phyloP scores from a whole-genome alignment of 2,888 invertebrate species.

The Eristalinus aeneus region DNA sequence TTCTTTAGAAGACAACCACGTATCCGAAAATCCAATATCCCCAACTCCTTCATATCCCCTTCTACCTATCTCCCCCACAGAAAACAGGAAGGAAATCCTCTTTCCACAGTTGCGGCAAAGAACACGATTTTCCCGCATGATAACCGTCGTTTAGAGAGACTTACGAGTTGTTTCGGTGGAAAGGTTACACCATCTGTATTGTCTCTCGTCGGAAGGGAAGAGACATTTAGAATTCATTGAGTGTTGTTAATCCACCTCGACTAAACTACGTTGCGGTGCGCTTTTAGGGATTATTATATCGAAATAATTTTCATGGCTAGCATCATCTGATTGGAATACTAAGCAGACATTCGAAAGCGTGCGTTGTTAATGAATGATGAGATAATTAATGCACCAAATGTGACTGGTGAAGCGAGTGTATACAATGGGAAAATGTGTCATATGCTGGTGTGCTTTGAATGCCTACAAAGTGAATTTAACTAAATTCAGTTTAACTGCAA shows the following conservation, averaged over 20 bases:
- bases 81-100: background rate
- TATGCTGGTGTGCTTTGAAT: background rate
- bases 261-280: background rate
- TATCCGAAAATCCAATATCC: background rate
- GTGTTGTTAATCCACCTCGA: background rate
- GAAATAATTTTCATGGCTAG: background rate
- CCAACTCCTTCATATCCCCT: background rate
- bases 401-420: background rate
- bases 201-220: background rate
- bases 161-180: background rate
- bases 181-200: background rate
- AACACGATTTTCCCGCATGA: background rate
- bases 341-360: conserved; percentile 1
- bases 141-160: background rate
- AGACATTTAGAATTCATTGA: background rate
- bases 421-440: background rate
- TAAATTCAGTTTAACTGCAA: background rate
- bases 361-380: conserved; percentile 11
- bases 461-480: background rate
- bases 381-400: conserved; percentile 21
- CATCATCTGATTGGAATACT: conserved; percentile 2
- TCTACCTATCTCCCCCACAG: background rate
- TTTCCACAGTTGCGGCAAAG: background rate
- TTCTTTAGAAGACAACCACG: background rate
- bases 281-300: background rate